phyloP scores from a whole-genome alignment of 2,113 vertebrate genomes.

The Heliornis fulica region DNA sequence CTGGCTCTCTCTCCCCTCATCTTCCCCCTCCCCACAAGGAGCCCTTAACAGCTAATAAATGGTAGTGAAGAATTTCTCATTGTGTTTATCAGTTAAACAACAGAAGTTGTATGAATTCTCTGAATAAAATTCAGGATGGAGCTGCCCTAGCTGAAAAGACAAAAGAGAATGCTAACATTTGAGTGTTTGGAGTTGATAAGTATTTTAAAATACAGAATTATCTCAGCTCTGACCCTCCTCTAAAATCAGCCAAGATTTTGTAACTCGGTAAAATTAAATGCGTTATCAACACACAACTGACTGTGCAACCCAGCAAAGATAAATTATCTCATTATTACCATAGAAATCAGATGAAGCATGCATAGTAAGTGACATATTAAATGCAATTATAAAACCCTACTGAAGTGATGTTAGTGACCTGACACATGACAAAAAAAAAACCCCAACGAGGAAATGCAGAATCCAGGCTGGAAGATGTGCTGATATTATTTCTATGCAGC shows the following conservation, averaged over 20 bases:
- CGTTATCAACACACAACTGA: conserved; percentile 38
- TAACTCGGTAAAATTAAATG: conserved; percentile 34
- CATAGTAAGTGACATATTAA: conserved; percentile 58
- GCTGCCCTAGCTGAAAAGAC: neutral
- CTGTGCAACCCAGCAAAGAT: conserved; percentile 32
- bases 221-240: neutral
- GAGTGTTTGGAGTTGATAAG: neutral
- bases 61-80: neutral
- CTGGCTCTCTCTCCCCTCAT: neutral
- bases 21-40: neutral
- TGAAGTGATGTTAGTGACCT: conserved; percentile 57
- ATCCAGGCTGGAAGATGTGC: neutral
- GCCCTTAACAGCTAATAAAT: neutral
- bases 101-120: neutral
- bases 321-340: conserved; percentile 54
- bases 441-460: neutral
- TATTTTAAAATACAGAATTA: conserved; percentile 19
- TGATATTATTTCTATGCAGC: neutral
- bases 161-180: neutral
- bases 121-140: neutral
- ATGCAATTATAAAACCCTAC: conserved; percentile 58
- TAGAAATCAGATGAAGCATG: conserved; percentile 46
- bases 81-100: neutral
- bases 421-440: conserved; percentile 30
- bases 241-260: conserved; percentile 29